phyloP scores from a whole-genome alignment of 1,140 invertebrate genomes.

The Bombus polaris region DNA sequence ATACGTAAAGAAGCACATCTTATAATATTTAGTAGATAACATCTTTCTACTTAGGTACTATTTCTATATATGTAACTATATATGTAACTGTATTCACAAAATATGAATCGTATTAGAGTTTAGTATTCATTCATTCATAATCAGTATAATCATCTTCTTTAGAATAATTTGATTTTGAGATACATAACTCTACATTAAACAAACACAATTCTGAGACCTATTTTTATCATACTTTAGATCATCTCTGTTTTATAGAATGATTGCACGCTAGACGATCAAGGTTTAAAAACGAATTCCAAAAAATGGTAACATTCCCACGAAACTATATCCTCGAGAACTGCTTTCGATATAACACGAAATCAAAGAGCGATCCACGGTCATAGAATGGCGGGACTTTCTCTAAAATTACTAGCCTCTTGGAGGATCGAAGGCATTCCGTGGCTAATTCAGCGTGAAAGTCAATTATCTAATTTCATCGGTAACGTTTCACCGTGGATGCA shows the following conservation, averaged over 20 bases:
- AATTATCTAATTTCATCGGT: slow-evolving; percentile 64
- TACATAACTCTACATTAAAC: too few relatives aligned
- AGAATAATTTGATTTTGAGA: too few relatives aligned
- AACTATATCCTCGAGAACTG: too few relatives aligned
- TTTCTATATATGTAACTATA: too few relatives aligned
- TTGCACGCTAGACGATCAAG: neutral
- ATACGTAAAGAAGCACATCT: too few relatives aligned
- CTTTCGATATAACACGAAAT: neutral
- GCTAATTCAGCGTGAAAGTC: slow-evolving; percentile 65
- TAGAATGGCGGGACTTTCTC: slow-evolving; percentile 50
- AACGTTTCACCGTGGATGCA: slow-evolving; percentile 32
- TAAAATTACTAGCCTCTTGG: slow-evolving; percentile 42
- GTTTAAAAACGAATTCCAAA: neutral
- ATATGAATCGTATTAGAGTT: too few relatives aligned
- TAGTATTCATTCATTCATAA: too few relatives aligned
- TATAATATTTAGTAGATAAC: too few relatives aligned
- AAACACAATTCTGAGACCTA: neutral
- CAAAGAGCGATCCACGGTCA: slow-evolving; percentile 2
- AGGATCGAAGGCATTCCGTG: slow-evolving; percentile 18
- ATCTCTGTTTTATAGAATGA: neutral
- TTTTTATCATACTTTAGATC: neutral
- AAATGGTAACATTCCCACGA: neutral
- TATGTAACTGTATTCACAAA: too few relatives aligned
- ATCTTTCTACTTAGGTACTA: too few relatives aligned
- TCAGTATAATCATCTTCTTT: too few relatives aligned